Conservation (phyloP, 92 coral and sea anemone species). For the Heliopora coerulea region DNA sequence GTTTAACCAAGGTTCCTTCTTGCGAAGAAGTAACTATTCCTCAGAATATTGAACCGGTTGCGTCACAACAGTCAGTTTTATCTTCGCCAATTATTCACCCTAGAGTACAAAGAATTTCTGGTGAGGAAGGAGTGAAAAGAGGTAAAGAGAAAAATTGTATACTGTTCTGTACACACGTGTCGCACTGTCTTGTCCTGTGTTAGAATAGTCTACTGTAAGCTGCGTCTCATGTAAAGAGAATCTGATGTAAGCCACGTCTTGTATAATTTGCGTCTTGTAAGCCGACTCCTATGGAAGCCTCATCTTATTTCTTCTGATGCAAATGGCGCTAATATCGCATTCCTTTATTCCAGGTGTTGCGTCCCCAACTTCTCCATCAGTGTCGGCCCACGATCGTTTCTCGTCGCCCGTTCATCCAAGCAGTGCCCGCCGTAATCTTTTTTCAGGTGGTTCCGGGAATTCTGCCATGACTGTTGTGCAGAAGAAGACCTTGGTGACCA, state of each 20-base stretch:
- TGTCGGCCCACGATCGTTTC: conserved; percentile 70
- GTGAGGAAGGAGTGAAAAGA: conserved; percentile 66
- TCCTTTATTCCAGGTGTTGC: not conserved
- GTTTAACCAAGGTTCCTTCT: conserved; percentile 82
- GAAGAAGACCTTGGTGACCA: conserved; percentile 37
- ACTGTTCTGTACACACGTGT: no score
- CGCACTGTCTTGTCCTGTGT: no score
- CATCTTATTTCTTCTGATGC: no score
- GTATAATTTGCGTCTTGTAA: no score
- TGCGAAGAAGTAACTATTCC: conserved; percentile 94
- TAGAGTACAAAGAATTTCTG: conserved; percentile 90
- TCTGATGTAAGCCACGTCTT: no score
- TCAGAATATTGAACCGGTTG: conserved; percentile 61
- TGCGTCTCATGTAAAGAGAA: no score
- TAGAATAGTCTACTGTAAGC: no score
- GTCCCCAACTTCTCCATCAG: conserved; percentile 49
- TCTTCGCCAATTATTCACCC: conserved; percentile 94
- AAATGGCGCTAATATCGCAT: no score
- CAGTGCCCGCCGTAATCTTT: conserved; percentile 85
- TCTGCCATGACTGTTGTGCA: conserved; percentile 8
- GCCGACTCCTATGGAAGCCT: no score
- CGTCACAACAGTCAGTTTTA: conserved; percentile 66
- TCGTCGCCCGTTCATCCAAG: conserved; percentile 68
- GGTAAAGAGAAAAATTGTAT: no score
- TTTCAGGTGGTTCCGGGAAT: conserved; percentile 14